Base-by-base conservation (phyloP, 2,888 invertebrate species). In the Chymomyza procnemis region DNA sequence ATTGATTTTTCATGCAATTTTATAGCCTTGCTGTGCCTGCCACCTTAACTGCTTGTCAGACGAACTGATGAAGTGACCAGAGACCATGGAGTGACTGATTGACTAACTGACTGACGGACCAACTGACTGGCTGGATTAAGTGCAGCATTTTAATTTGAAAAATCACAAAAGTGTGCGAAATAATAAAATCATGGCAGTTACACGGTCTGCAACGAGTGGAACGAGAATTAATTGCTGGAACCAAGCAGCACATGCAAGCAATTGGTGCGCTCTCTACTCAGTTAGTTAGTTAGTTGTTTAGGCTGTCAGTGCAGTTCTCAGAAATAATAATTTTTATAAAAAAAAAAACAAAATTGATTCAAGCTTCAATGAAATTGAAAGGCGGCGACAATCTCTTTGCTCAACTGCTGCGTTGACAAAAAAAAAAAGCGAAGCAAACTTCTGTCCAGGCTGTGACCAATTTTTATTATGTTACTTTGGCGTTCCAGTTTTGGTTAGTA, bases 171-270 rank as follows among this genome's bases (percentile, higher is more conserved):
- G 60, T n/a, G 14, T 50, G 4, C 48, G 2, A 22, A 54, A 14
- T 21, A 54, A 60, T 62, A 52, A 60, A 57, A 48, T 67, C 57
- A 64, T 70, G 71, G 66, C 66, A 71, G 50, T 75, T 76, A 66
- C 68, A 70, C 64, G 71, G 54, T 57, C 6, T 41, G 34, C 34
- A n/a, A 2, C 34, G 12, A 52, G 41, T 58, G 70, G 61, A 70
- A 70, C 85, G 83, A 81, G 74, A 74, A 85, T 80, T 78, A 57
- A 76, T 70, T 85, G 80, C 72, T 12, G 9, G 34, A 0, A 12
- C 12, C 12, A 41, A n/a, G n/a, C n/a, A n/a, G n/a, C n/a, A 41
- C 80, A 67, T 74, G 80, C 80, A 85, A 85, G 86, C 83, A 80
- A 86, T 85, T 83, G 70, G 30, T 30, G 30, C 3, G 30, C n/a